Conservation (phyloP, 1,140 invertebrate genomes). For the Drosophila grimshawi region DNA sequence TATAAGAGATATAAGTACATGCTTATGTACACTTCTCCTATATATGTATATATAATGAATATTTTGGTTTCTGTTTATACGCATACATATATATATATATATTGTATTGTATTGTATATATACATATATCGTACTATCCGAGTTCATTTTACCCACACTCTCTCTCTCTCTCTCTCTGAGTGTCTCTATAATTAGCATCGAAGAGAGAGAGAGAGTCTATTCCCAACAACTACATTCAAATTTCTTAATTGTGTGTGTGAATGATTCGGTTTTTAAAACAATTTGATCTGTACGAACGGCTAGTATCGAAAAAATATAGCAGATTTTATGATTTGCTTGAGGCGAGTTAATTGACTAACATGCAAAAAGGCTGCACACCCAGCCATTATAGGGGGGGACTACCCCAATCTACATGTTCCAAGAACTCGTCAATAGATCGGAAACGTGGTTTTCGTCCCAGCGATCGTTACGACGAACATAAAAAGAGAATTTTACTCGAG, state of each 20-base stretch:
- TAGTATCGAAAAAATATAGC: constrained; percentile 16
- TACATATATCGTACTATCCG: not conserved
- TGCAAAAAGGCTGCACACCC: constrained; percentile 17
- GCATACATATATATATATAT: constrained; percentile 8
- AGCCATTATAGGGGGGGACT: constrained; percentile 9
- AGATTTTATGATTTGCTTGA: constrained; percentile 18
- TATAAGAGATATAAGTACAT: constrained; percentile 1
- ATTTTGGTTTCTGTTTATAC: constrained; percentile 10
- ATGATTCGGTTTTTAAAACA: no score
- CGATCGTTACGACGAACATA: constrained; percentile 91
- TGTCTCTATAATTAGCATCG: constrained; percentile 42
- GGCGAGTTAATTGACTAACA: not conserved
- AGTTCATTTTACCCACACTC: not conserved
- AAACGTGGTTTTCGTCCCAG: constrained; percentile 92
- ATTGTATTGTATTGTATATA: not conserved
- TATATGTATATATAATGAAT: not conserved
- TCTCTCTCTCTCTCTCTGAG: constrained; percentile 8
- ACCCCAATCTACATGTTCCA: not conserved
- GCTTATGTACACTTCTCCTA: not conserved
- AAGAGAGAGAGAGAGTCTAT: constrained; percentile 8
- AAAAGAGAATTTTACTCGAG: constrained; percentile 91
- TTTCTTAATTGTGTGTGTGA: not conserved
- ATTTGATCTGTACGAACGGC: not conserved
- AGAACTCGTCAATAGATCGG: constrained; percentile 78
- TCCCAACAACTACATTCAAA: not conserved